phyloP scores from a whole-genome alignment of 1,140 invertebrate genomes.

The Trichomalopsis sarcophagae region DNA sequence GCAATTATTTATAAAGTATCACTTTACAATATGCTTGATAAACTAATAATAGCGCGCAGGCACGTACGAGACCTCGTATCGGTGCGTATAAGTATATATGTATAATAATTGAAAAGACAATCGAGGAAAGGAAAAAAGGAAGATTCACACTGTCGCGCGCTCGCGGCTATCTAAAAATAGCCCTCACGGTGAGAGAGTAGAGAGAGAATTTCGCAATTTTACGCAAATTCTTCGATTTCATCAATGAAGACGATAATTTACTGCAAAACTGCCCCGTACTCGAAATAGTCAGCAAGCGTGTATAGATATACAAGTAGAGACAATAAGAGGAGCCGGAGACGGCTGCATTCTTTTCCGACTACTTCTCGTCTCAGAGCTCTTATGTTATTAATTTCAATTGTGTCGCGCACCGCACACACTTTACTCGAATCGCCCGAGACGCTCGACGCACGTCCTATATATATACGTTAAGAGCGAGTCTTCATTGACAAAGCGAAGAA shows the following conservation, averaged over 20 bases:
- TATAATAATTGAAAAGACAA: slow-evolving; percentile 10
- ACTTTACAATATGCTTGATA: not conserved
- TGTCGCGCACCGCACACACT: not conserved
- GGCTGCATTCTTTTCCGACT: not conserved
- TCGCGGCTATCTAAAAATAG: slow-evolving; percentile 36
- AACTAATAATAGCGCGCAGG: not conserved
- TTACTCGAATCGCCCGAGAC: not conserved
- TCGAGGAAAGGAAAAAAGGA: not conserved
- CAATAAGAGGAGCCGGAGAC: not conserved
- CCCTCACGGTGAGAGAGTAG: not conserved
- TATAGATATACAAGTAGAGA: no score
- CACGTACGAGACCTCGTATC: not conserved
- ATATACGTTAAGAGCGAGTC: not conserved
- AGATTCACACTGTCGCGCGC: not conserved
- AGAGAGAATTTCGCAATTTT: slow-evolving; percentile 15
- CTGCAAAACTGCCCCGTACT: not conserved
- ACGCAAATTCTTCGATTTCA: slow-evolving; percentile 18
- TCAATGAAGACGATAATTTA: slow-evolving; percentile 34
- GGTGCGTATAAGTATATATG: not conserved
- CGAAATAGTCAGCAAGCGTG: not conserved
- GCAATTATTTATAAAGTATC: not conserved
- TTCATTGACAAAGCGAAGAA: not conserved
- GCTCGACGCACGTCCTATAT: not conserved
- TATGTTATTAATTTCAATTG: slow-evolving; percentile 15
- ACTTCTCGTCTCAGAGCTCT: not conserved